Base-by-base conservation (phyloP, 2,113 vertebrate genomes). In the Neogale vison region DNA sequence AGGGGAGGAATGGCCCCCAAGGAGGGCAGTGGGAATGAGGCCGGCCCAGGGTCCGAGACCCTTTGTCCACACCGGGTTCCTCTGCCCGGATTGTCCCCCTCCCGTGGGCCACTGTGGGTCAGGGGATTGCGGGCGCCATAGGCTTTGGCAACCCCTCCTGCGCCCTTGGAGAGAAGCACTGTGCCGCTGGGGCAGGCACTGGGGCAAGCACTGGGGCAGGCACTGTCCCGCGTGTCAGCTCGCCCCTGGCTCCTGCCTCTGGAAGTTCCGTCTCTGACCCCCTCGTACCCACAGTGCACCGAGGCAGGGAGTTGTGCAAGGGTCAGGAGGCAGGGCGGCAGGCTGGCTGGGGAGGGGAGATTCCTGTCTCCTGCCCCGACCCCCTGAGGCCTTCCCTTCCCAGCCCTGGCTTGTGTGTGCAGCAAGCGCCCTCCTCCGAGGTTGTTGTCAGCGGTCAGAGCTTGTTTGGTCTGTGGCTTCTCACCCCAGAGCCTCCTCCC, bases 401-500 rank as follows among this genome's bases (percentile, higher is more conserved):
- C 29, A 50, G 88, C 69, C 95, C 13, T 10, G 76, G 88, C 86
- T 93, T 6, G 52, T 1, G 59, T n/a, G 42, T 14, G 13, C n/a
- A 21, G 83, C 90, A 31, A 65, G 79, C 26, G 17, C 31, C 95
- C 84, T 97, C 95, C 93, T 90, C 93, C 15, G 3, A 39, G 31
- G 69, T 4, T 84, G 59, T 6, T 45, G 90, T 42, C 17, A 3
- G 77, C 89, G 85, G 92, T 96, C 5, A 7, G 93, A 95, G 96
- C 92, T 88, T 88, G 90, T 94, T 90, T 94, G 96, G 94, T 96
- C 92, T 11, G 17, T 92, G 97, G 97, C 83, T 67, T 90, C 94
- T 87, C 61, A 36, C 76, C 89, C 83, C 47, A 29, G 57, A 1
- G 24, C 80, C 96, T 83, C 90, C 94, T 92, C 93, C 94, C 69